Evolutionary conservation across 1,140 invertebrate species (phyloP).

Genomic region (Lucilia cuprina): DNA sequence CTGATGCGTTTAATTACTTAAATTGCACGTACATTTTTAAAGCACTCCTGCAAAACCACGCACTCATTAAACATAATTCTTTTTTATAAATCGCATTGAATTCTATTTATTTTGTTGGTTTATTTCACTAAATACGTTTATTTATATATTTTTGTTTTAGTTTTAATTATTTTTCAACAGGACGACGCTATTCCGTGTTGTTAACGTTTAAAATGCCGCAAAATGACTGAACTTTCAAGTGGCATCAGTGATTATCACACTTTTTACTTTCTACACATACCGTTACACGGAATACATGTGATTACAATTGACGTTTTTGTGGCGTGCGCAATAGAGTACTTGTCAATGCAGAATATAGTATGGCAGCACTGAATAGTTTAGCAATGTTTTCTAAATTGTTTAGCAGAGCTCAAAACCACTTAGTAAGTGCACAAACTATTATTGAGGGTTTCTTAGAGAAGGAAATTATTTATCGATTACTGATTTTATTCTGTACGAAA

Average conservation of each 20-base stretch:
- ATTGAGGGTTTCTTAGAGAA: no score
- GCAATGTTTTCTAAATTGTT: no score
- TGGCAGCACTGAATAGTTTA: no score
- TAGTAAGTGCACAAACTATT: no score
- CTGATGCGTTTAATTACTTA: background rate
- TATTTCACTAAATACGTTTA: background rate
- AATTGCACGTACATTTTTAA: background rate
- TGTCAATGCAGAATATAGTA: no score
- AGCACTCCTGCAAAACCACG: no score
- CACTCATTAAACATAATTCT: no score
- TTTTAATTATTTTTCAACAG: background rate
- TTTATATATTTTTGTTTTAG: background rate
- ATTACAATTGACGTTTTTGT: background rate
- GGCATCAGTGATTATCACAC: background rate
- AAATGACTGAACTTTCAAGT: conserved; percentile 11
- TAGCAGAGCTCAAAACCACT: no score
- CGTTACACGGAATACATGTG: background rate
- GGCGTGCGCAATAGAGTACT: background rate
- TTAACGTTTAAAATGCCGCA: background rate
- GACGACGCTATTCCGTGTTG: background rate
- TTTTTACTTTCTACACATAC: background rate
- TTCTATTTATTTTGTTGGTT: background rate
- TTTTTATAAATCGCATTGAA: background rate
- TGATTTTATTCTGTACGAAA: no score
- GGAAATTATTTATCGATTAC: no score